Conservation (phyloP, 2,888 invertebrate genomes). For the Mythimna albipuncta region DNA sequence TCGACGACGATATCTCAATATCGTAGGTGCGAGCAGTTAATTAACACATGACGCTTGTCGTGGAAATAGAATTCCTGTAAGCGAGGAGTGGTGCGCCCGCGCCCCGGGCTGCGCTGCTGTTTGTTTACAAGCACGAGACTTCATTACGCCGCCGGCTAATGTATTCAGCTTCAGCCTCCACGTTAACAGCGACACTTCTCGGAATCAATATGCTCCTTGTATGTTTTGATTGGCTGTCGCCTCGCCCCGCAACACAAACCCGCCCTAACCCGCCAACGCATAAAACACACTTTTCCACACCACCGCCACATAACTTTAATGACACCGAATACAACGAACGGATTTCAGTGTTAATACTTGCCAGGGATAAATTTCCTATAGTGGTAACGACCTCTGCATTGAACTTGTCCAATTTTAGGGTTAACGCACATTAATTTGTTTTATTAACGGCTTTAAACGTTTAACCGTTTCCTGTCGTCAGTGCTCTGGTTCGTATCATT, state of each 20-base stretch:
- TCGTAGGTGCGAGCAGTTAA: constrained; percentile 90
- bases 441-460: constrained; percentile 88
- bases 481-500: constrained; percentile 79
- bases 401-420: constrained; percentile 91
- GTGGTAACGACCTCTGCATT: constrained; percentile 90
- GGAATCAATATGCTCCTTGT: constrained; percentile 91
- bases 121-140: constrained; percentile 91
- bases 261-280: constrained; percentile 74
- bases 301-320: constrained; percentile 80
- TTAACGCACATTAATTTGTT: constrained; percentile 89
- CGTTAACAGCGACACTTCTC: constrained; percentile 91
- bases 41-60: constrained; percentile 90
- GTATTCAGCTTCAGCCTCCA: constrained; percentile 91
- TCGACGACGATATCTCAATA: constrained; percentile 89
- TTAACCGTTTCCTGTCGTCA: constrained; percentile 86
- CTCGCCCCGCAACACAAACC: constrained; percentile 73
- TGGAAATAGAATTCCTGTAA: constrained; percentile 90
- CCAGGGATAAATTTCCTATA: constrained; percentile 89
- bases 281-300: constrained; percentile 81
- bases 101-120: constrained; percentile 82
- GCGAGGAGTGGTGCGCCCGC: constrained; percentile 84
- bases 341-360: constrained; percentile 90
- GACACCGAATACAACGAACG: constrained; percentile 89
- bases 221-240: constrained; percentile 90
- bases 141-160: constrained; percentile 91